These are phyloP conservation scores for Dendroctonus ponderosae DNA, from an alignment of 1,140 invertebrate species.

Conservation along the genomic window DNA sequence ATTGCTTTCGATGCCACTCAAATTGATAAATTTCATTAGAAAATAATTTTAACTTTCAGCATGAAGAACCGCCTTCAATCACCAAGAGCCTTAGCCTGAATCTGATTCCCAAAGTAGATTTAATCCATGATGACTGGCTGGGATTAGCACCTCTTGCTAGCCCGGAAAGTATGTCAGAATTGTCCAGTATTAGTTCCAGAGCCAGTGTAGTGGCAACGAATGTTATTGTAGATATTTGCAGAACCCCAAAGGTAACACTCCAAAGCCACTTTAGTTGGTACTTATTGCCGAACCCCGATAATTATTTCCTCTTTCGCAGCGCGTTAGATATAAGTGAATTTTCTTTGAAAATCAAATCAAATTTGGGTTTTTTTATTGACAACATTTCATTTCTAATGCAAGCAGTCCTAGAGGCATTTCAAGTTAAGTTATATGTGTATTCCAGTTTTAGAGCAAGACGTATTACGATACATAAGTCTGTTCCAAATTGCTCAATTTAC, in stretches of 20 bases:
- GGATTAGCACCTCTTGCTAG: constrained; percentile 77
- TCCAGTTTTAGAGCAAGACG: no score
- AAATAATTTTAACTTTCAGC: constrained; percentile 7
- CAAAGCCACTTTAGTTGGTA: background rate
- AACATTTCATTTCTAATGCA: no score
- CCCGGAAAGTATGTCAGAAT: constrained; percentile 80
- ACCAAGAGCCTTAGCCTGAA: constrained; percentile 42
- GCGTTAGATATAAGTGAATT: no score
- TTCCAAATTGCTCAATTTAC: no score
- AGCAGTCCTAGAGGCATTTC: no score
- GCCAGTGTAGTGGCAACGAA: constrained; percentile 49
- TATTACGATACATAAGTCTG: no score
- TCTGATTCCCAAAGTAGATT: constrained; percentile 51
- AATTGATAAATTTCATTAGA: background rate
- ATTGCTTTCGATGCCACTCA: no score
- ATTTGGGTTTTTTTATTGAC: no score
- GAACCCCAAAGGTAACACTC: constrained; percentile 34
- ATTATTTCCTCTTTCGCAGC: no score
- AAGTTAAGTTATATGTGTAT: no score
- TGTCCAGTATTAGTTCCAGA: constrained; percentile 65
- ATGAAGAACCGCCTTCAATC: constrained; percentile 33
- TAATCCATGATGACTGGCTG: constrained; percentile 64
- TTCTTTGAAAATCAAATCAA: no score
- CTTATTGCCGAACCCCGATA: background rate
- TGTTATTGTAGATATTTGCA: constrained; percentile 33